Conservation (phyloP, 2,113 vertebrate genomes). For the Alethe castanea region DNA sequence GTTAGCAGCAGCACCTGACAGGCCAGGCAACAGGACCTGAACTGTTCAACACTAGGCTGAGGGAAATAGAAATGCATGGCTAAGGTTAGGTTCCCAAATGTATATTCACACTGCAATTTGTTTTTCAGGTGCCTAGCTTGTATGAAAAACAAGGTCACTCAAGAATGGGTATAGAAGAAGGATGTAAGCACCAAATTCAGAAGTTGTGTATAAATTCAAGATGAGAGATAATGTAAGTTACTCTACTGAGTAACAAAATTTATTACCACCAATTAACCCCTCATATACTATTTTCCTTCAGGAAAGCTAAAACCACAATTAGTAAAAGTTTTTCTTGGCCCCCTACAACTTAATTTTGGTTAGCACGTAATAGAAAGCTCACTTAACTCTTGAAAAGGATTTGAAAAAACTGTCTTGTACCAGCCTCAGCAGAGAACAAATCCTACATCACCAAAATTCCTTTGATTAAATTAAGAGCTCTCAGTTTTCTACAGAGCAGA, state of each 20-base stretch:
- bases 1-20: background rate
- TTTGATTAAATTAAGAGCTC: background rate
- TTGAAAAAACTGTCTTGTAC: background rate
- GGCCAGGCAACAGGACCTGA: background rate
- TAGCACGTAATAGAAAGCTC: background rate
- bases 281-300: background rate
- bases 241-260: background rate
- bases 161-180: background rate
- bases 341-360: background rate
- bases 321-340: background rate
- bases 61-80: background rate
- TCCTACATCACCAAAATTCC: background rate
- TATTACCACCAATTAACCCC: background rate
- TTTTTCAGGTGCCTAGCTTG: background rate
- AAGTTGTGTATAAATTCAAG: background rate
- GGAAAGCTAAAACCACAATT: background rate
- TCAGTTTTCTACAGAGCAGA: background rate
- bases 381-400: background rate
- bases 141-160: background rate
- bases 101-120: background rate
- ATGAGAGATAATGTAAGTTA: background rate
- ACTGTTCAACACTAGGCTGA: background rate
- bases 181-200: background rate
- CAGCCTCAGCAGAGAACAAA: background rate
- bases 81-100: background rate